Evolutionary conservation across 1,140 invertebrate genomes (phyloP).

Genomic region (Apis dorsata): DNA sequence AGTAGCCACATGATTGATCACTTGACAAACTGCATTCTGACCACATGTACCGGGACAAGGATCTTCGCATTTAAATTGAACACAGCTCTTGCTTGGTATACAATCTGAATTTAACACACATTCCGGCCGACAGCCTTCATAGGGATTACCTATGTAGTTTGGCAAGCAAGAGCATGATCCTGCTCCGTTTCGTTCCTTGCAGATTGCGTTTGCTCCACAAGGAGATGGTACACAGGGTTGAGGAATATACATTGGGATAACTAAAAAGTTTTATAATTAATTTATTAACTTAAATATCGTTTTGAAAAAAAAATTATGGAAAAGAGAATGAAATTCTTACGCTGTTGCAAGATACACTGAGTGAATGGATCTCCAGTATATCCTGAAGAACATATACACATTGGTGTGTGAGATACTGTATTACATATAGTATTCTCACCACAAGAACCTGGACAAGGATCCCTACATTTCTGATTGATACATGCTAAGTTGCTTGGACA

Average conservation of each 20-base stretch:
- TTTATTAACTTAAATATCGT: not conserved
- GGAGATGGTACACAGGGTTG: conserved; percentile 89
- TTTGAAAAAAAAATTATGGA: not conserved
- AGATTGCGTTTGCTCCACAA: conserved; percentile 90
- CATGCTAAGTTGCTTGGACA: conserved; percentile 84
- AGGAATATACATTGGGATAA: conserved; percentile 77
- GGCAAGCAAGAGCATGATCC: conserved; percentile 89
- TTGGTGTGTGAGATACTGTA: conserved; percentile 84
- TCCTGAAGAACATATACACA: conserved; percentile 82
- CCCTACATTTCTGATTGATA: conserved; percentile 85
- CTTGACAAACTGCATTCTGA: conserved; percentile 87
- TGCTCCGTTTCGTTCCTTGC: conserved; percentile 88
- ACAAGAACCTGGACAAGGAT: conserved; percentile 86
- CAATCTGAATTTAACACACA: conserved; percentile 80
- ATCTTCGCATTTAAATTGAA: conserved; percentile 82
- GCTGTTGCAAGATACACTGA: conserved; percentile 73
- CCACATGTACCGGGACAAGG: conserved; percentile 90
- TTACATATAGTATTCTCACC: conserved; percentile 83
- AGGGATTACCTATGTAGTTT: conserved; percentile 92
- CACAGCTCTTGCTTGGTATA: conserved; percentile 74
- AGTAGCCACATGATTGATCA: conserved; percentile 84
- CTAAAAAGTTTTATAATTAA: conserved; percentile 9
- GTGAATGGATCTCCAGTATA: conserved; percentile 84
- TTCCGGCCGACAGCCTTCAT: conserved; percentile 83
- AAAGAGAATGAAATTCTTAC: conserved; percentile 75